Evolutionary conservation across 2,888 invertebrate genomes (phyloP).

Genomic region (Tetragnatha montana): DNA sequence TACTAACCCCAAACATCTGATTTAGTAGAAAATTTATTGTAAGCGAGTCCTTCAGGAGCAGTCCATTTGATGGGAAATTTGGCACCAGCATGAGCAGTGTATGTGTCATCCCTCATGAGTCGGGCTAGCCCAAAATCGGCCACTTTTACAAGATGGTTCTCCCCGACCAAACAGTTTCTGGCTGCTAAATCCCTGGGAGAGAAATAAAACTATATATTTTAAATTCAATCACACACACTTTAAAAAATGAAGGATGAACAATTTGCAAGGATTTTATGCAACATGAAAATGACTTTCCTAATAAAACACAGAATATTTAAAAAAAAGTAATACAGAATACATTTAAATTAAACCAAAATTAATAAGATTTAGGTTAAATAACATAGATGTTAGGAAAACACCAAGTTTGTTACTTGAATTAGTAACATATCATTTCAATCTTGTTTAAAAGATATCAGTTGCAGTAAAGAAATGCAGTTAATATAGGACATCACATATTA

Average conservation of each 20-base stretch:
- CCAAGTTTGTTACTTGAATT: no score
- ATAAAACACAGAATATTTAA: no score
- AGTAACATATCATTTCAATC: no score
- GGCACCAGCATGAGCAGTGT: conserved; percentile 98
- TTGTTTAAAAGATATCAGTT: no score
- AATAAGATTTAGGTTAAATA: no score
- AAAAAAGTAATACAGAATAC: no score
- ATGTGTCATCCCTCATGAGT: conserved; percentile 97
- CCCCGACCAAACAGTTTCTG: conserved; percentile 98
- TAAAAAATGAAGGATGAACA: background rate
- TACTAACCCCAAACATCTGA: conserved; percentile 79
- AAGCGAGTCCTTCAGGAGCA: conserved; percentile 98
- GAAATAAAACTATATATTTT: conserved; percentile 1
- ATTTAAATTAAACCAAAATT: no score
- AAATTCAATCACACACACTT: background rate
- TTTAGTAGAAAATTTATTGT: conserved; percentile 97
- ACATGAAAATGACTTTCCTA: no score
- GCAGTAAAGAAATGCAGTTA: no score
- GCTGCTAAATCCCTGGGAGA: conserved; percentile 92
- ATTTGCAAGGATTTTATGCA: background rate
- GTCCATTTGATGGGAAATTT: conserved; percentile 99
- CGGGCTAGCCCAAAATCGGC: conserved; percentile 99
- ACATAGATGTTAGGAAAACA: no score
- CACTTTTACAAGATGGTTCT: conserved; percentile 97
- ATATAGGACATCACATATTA: no score